Evolutionary conservation across 2,113 vertebrate species (phyloP).

Genomic region (Oxyruncus cristatus): DNA sequence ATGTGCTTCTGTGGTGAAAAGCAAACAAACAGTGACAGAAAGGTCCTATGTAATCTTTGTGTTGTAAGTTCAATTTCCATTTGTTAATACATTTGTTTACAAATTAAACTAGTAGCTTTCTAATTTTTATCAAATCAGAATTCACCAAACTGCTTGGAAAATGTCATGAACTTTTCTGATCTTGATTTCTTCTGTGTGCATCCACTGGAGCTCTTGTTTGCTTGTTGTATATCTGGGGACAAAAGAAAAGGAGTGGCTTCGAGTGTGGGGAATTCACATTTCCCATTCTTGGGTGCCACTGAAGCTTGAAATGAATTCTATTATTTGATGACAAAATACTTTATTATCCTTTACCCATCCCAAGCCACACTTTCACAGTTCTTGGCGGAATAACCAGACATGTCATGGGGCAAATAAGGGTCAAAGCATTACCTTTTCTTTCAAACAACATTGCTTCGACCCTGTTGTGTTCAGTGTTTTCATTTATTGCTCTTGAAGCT

Average conservation of each 20-base stretch:
- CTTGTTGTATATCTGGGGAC: neutral
- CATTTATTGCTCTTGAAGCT: conserved; percentile 69
- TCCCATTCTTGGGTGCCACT: neutral
- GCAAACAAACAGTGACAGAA: neutral
- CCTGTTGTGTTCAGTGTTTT: conserved; percentile 58
- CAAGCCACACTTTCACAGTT: neutral
- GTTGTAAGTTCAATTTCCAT: neutral
- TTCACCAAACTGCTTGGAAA: neutral
- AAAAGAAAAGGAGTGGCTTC: neutral
- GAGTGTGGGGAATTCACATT: neutral
- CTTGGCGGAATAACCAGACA: conserved; percentile 26
- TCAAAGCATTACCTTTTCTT: conserved; percentile 41
- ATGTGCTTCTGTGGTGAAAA: neutral
- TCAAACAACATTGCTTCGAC: neutral
- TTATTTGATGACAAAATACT: neutral
- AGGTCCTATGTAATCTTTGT: neutral
- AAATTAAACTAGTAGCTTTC: neutral
- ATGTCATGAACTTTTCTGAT: neutral
- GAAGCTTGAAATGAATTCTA: neutral
- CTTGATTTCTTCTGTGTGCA: neutral
- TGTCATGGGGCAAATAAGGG: conserved; percentile 38
- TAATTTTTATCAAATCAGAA: neutral
- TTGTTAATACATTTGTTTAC: neutral
- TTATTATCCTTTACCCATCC: conserved; percentile 14
- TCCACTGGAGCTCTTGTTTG: neutral